phyloP scores from a whole-genome alignment of 2,797 vertebrate species.

The Tympanoctomys barrerae region DNA sequence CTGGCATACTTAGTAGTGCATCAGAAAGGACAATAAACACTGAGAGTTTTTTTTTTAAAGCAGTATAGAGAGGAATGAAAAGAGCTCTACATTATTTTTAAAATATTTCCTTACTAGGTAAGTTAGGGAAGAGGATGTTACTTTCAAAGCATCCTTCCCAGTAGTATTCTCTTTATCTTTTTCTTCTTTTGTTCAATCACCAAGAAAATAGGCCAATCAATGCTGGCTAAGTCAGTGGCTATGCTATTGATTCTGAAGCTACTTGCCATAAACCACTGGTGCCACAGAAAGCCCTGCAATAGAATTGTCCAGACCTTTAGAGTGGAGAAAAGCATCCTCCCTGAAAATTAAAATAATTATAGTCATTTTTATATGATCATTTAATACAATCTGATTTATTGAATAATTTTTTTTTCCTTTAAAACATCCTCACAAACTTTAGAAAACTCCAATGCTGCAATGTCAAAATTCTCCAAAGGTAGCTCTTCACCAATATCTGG shows the following conservation, averaged over 20 bases:
- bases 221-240: slow-evolving; percentile 26
- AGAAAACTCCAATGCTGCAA: slow-evolving; percentile 25
- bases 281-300: neutral
- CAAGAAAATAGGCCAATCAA: neutral
- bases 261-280: slow-evolving; percentile 13
- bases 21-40: slow-evolving; percentile 34
- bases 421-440: slow-evolving; percentile 27
- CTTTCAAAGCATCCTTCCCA: neutral
- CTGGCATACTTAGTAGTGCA: neutral
- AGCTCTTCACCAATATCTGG: slow-evolving; percentile 58
- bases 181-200: neutral
- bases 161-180: neutral
- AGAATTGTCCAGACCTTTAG: neutral
- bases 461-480: slow-evolving; percentile 59
- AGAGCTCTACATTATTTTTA: neutral
- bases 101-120: neutral
- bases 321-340: neutral
- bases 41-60: neutral
- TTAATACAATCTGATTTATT: slow-evolving; percentile 27
- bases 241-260: neutral
- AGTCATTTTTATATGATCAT: neutral
- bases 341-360: neutral
- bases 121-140: neutral
- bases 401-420: neutral
- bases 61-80: neutral